Evolutionary conservation across 2,113 vertebrate genomes (phyloP).

Genomic region (Isichthys henryi): DNA sequence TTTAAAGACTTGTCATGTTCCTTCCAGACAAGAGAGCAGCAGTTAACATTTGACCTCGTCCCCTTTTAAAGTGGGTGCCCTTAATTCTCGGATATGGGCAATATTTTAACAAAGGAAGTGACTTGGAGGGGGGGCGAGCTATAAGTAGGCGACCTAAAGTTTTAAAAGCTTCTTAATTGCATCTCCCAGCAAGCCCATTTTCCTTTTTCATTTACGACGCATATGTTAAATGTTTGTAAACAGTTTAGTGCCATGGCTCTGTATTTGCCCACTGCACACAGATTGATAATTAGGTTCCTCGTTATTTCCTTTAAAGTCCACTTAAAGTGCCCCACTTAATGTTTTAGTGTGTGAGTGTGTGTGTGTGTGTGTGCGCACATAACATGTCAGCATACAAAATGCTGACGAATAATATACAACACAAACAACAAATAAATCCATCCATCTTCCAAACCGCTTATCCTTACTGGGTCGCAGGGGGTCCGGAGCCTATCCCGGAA

Average conservation of each 20-base stretch:
- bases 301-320: not conserved
- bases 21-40: conserved; percentile 50
- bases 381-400: not conserved
- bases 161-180: conserved; percentile 42
- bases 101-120: conserved; percentile 43
- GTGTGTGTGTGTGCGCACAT: not conserved
- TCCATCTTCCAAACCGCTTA: too few relatives aligned
- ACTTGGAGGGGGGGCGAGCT: conserved; percentile 17
- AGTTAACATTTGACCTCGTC: conserved; percentile 61
- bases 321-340: not conserved
- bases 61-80: conserved; percentile 48
- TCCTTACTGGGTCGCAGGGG: too few relatives aligned
- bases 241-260: conserved; percentile 30
- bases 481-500: too few relatives aligned
- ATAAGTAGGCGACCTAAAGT: conserved; percentile 3
- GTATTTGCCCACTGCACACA: conserved; percentile 48
- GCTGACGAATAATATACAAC: not conserved
- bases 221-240: conserved; percentile 54
- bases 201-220: conserved; percentile 37
- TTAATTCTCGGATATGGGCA: conserved; percentile 51
- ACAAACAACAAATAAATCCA: not conserved
- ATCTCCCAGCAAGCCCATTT: conserved; percentile 32
- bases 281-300: conserved; percentile 39
- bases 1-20: conserved; percentile 49
- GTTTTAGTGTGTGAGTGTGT: not conserved